A percentile compares a stretch with the other conserved stretches of the same genome.
phyloP scores from a whole-genome alignment of 2,797 vertebrate species.

The Xenops minutus region DNA sequence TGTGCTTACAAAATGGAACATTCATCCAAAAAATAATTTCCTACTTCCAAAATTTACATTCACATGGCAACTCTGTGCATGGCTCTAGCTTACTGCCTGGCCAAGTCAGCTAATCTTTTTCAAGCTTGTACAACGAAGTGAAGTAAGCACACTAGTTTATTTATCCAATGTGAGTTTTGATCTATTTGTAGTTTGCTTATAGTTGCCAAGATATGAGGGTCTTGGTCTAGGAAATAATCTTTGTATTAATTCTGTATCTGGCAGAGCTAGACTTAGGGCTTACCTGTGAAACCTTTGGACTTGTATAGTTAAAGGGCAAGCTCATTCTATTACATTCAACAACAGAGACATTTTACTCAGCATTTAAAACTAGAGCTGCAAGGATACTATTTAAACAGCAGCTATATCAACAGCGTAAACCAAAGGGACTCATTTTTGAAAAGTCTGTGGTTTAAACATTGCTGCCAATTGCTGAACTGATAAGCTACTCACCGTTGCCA shows the following conservation, averaged over 20 bases:
- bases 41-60: not conserved
- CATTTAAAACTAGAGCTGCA: not conserved
- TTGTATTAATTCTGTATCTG: not conserved
- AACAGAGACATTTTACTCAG: not conserved
- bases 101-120: not conserved
- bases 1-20: not conserved
- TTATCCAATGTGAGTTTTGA: not conserved
- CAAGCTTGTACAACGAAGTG: not conserved
- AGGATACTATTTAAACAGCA: not conserved
- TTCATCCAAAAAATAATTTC: not conserved
- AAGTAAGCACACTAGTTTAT: not conserved
- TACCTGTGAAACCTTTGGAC: not conserved
- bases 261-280: not conserved
- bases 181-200: not conserved
- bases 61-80: not conserved
- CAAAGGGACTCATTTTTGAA: not conserved
- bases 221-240: not conserved
- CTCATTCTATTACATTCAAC: not conserved
- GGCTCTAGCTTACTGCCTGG: not conserved
- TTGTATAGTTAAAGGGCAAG: not conserved
- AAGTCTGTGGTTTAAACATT: not conserved
- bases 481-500: constrained; percentile 63
- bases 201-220: not conserved
- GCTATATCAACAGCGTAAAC: not conserved
- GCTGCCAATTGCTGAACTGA: not conserved